phyloP scores from a whole-genome alignment of 2,797 vertebrate genomes.

The Tragelaphus eurycerus region DNA sequence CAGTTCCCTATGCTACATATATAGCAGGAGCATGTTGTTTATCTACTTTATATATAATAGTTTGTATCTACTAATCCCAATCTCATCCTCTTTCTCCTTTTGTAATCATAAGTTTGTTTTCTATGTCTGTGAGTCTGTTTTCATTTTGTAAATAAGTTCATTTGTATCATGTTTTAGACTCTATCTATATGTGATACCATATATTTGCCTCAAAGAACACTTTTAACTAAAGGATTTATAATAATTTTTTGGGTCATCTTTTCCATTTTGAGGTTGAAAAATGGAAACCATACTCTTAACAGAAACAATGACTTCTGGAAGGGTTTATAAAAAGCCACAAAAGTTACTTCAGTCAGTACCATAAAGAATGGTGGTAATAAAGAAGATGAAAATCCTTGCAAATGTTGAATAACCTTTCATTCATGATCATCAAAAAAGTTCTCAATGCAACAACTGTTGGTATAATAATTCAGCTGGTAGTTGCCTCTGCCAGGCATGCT shows the following conservation, averaged over 20 bases:
- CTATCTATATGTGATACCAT: background rate
- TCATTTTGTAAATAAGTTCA: background rate
- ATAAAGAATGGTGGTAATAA: constrained; percentile 28
- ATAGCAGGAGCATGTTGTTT: background rate
- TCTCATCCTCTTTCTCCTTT: background rate
- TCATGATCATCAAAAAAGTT: constrained; percentile 17
- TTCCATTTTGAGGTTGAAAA: background rate
- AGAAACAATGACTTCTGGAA: constrained; percentile 1
- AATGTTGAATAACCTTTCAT: constrained; percentile 42
- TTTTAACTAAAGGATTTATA: background rate
- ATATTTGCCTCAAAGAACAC: background rate
- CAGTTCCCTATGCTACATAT: background rate
- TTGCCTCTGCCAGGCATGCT: background rate
- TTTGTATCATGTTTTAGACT: background rate
- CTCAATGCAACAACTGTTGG: constrained; percentile 15
- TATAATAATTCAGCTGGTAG: constrained; percentile 53
- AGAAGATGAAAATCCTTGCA: constrained; percentile 44
- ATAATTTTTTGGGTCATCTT: background rate
- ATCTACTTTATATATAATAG: background rate
- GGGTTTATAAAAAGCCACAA: background rate
- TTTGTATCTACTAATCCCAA: background rate
- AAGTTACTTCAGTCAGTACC: background rate
- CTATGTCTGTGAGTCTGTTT: background rate
- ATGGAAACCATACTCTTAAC: background rate
- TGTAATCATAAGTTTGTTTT: background rate